phyloP scores from a whole-genome alignment of 2,113 vertebrate species.

The Shinisaurus crocodilurus region DNA sequence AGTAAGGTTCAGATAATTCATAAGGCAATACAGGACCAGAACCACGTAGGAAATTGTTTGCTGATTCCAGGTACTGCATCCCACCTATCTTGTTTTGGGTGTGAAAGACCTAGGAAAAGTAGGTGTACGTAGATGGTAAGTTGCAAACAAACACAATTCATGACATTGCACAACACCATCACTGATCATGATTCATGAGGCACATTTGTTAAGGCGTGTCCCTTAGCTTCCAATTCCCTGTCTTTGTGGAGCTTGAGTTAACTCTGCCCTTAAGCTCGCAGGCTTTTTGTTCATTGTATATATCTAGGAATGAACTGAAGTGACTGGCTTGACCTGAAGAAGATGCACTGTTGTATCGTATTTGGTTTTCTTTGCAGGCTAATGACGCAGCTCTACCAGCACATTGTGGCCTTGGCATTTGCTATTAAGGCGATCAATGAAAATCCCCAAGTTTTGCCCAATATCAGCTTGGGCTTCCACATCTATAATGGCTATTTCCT shows the following conservation, averaged over 20 bases:
- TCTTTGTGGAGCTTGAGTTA: not conserved
- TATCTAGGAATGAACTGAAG: not conserved
- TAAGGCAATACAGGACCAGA: too few relatives aligned
- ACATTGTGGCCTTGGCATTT: not conserved
- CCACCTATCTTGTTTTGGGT: too few relatives aligned
- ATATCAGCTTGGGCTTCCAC: not conserved
- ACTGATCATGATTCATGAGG: too few relatives aligned
- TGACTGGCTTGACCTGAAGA: not conserved
- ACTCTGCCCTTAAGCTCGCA: too few relatives aligned
- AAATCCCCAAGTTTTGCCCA: not conserved
- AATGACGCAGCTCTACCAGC: not conserved
- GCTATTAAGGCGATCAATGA: not conserved
- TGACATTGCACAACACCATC: not conserved
- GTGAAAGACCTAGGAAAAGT: too few relatives aligned
- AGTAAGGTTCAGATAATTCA: too few relatives aligned
- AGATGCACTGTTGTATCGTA: not conserved
- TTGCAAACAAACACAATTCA: too few relatives aligned
- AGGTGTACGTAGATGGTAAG: too few relatives aligned
- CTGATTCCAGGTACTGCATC: too few relatives aligned
- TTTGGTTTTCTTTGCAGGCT: not conserved
- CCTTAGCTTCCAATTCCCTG: not conserved
- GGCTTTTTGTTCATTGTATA: too few relatives aligned
- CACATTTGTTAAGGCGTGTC: not conserved
- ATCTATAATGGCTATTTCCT: not conserved
- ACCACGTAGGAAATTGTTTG: too few relatives aligned